phyloP scores from a whole-genome alignment of 2,888 invertebrate genomes.

The Alsophila aescularia region DNA sequence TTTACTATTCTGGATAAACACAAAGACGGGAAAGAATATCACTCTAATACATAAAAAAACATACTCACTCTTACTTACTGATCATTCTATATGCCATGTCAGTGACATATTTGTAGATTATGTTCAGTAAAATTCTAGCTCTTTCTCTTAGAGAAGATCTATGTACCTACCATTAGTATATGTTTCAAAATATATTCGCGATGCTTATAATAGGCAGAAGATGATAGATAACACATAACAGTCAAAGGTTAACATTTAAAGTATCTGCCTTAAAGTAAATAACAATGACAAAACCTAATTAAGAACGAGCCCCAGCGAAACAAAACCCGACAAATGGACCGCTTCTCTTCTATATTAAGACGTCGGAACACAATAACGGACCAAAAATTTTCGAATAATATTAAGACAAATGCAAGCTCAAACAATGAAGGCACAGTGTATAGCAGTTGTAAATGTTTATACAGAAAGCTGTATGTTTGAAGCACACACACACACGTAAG shows the following conservation, averaged over 20 bases:
- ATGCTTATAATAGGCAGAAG: too few relatives aligned
- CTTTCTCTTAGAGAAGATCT: too few relatives aligned
- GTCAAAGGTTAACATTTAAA: background rate
- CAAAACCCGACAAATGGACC: slow-evolving; percentile 16
- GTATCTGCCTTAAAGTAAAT: slow-evolving; percentile 2
- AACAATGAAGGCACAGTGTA: slow-evolving; percentile 14
- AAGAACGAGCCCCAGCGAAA: slow-evolving; percentile 8
- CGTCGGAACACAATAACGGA: slow-evolving; percentile 29
- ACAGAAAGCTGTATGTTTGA: background rate
- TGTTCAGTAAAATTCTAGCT: too few relatives aligned
- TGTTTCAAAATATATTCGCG: too few relatives aligned
- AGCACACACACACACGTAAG: background rate
- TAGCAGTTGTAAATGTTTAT: background rate
- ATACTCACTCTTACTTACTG: too few relatives aligned
- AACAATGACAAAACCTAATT: slow-evolving; percentile 16
- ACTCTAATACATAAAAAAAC: too few relatives aligned
- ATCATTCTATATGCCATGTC: too few relatives aligned
- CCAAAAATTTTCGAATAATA: slow-evolving; percentile 43
- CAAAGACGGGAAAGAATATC: too few relatives aligned
- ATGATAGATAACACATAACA: background rate
- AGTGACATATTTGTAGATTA: too few relatives aligned
- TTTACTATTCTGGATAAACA: too few relatives aligned
- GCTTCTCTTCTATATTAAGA: slow-evolving; percentile 37
- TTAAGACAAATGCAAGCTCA: slow-evolving; percentile 54
- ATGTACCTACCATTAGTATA: too few relatives aligned